Conservation (phyloP, 2,888 invertebrate genomes). For the Rutpela maculata region DNA sequence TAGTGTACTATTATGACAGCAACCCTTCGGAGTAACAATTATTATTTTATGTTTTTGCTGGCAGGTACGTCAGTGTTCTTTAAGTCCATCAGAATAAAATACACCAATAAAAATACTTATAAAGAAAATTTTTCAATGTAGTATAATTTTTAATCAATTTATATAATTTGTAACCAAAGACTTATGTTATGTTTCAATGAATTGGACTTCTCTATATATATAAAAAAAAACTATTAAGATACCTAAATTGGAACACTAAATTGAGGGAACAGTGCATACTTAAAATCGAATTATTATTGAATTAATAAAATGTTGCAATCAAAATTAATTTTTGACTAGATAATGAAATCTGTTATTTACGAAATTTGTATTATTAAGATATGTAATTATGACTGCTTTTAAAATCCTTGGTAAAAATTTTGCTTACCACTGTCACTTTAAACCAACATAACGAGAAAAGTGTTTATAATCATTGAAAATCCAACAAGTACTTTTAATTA, state of each 20-base stretch:
- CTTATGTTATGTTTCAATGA: neutral
- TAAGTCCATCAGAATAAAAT: too few relatives aligned
- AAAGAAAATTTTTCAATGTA: neutral
- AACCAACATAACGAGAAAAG: conserved; percentile 40
- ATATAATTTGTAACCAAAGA: neutral
- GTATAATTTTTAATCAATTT: neutral
- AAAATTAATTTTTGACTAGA: conserved; percentile 9
- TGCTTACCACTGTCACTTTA: conserved; percentile 51
- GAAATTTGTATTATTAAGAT: conserved; percentile 20
- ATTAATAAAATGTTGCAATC: neutral
- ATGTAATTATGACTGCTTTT: conserved; percentile 46
- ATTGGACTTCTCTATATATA: too few relatives aligned
- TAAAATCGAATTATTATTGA: neutral
- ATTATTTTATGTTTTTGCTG: too few relatives aligned
- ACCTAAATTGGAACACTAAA: neutral
- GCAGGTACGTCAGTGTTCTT: too few relatives aligned
- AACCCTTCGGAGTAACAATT: too few relatives aligned
- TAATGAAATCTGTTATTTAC: neutral
- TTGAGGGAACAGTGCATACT: neutral
- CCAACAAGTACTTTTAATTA: conserved; percentile 27
- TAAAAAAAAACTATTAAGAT: neutral
- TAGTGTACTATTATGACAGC: too few relatives aligned
- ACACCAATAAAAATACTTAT: too few relatives aligned
- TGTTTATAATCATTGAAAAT: conserved; percentile 30
- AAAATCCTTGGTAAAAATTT: conserved; percentile 34